Conservation (phyloP, 2,888 invertebrate species). For the Scaptomyza reducta region DNA sequence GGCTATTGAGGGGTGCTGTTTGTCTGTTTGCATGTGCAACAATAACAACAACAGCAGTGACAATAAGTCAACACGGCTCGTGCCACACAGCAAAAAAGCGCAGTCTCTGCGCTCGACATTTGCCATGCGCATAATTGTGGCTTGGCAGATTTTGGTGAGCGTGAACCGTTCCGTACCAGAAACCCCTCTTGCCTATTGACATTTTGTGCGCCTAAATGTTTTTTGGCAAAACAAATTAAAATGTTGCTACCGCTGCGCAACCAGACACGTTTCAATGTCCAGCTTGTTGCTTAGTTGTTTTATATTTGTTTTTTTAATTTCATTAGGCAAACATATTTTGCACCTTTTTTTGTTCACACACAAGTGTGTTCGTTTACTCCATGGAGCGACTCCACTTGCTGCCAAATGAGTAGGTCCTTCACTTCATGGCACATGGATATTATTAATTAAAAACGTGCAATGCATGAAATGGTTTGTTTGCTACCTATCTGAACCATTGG, state of each 20-base stretch:
- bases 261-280: constrained; percentile 16
- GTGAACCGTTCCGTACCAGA: too few species aligned
- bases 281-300: constrained; percentile 1
- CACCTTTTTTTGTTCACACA: constrained; percentile 15
- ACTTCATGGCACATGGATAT: constrained; percentile 52
- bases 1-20: constrained; percentile 2
- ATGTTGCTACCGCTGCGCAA: constrained; percentile 8
- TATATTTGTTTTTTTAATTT: constrained; percentile 52
- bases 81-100: constrained; percentile 32
- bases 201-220: constrained; percentile 50
- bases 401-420: constrained; percentile 20
- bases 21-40: constrained; percentile 45
- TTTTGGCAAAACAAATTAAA: constrained; percentile 41
- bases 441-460: constrained; percentile 81
- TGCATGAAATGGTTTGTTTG: constrained; percentile 71
- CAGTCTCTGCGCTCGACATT: constrained; percentile 44
- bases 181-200: constrained; percentile 25
- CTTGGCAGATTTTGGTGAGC: constrained; percentile 50
- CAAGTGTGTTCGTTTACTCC: constrained; percentile 19
- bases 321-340: constrained; percentile 62
- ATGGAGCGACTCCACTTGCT: constrained; percentile 9
- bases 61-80: constrained; percentile 42
- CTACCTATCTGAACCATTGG: constrained; percentile 38
- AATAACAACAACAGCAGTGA: constrained; percentile 17
- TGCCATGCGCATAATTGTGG: constrained; percentile 60